Evolutionary conservation across 30 jellyfish, hydroid and myxozoan species (phyloP), one percentile per base, ranked within the genome.

Genomic region (Phacellophora camtschatica): DNA sequence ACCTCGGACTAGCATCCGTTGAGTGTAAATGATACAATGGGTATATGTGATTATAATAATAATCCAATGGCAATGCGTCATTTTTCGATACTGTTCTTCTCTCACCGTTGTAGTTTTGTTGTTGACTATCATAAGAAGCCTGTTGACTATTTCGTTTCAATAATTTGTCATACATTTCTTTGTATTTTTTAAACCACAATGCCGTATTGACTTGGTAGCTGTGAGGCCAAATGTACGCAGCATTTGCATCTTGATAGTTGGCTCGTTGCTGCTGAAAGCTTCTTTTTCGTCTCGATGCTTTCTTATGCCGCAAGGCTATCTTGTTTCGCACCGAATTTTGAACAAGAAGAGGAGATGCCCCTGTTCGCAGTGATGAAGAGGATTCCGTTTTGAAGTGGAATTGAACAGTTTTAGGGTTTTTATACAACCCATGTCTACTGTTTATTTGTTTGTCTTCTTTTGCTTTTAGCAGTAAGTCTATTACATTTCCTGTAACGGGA

Each of bases 341-440:
- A 19, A 80, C 77, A 34, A 80, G 84, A 32, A 80, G 71, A 1
- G 91, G 91, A 18, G 91, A 80, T 0, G 91, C 91, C 3, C 65
- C 91, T 5, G 84, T 80, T 58, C 72, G 27, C 42, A 80, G 37
- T 1, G 84, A 80, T 24, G 72, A 80, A 18, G 91, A 77, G 7
- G 91, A 54, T 71, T 80, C 91, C n/a, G 91, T 80, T 58, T 80
- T 64, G 71, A 80, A 80, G 25, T 80, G 57, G 4, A 80, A 58
- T 55, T 80, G 76, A 22, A 59, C 61, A 1, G 32, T 65, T 55
- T 53, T 80, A 1, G 91, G 91, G 49, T 80, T 80, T 29, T 46
- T 63, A 41, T 80, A 80, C 30, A 80, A 56, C 50, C 53, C 91
- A 51, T 80, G 91, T 65, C 91, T 48, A 55, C 91, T 80, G 65